These are phyloP conservation scores for Dinomys branickii DNA, from an alignment of 2,113 vertebrate species.

Conservation along the genomic window DNA sequence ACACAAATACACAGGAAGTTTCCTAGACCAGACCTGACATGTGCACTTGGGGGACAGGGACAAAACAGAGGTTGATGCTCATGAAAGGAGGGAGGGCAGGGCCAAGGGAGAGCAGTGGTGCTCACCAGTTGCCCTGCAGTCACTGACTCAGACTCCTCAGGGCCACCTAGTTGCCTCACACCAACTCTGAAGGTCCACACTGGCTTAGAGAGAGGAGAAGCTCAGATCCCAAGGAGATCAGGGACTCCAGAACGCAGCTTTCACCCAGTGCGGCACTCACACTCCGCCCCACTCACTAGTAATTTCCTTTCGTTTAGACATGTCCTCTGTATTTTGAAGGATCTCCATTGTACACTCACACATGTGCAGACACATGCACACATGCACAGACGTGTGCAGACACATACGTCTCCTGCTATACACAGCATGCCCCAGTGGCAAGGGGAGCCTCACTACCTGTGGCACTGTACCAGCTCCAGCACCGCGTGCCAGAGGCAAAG, in stretches of 20 bases:
- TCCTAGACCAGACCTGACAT: neutral
- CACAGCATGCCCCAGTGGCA: neutral
- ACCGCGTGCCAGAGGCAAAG: neutral
- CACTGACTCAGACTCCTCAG: neutral
- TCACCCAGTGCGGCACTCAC: no score
- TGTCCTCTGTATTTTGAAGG: neutral
- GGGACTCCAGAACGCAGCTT: neutral
- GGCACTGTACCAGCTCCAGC: neutral
- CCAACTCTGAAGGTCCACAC: no score
- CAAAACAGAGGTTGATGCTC: neutral
- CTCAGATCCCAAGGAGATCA: neutral
- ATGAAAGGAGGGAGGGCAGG: neutral
- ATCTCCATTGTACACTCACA: neutral
- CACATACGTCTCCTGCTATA: neutral
- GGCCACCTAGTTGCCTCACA: neutral
- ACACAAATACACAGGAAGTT: neutral
- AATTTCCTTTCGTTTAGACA: neutral
- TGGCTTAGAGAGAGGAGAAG: neutral
- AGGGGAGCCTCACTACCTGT: neutral
- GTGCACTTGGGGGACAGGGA: neutral
- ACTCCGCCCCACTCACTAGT: neutral
- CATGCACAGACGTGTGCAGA: neutral
- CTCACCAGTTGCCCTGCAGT: neutral
- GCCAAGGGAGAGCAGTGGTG: neutral
- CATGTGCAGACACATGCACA: neutral